Base-by-base conservation (phyloP, 2,888 invertebrate species). In the Dasypogon diadema region DNA sequence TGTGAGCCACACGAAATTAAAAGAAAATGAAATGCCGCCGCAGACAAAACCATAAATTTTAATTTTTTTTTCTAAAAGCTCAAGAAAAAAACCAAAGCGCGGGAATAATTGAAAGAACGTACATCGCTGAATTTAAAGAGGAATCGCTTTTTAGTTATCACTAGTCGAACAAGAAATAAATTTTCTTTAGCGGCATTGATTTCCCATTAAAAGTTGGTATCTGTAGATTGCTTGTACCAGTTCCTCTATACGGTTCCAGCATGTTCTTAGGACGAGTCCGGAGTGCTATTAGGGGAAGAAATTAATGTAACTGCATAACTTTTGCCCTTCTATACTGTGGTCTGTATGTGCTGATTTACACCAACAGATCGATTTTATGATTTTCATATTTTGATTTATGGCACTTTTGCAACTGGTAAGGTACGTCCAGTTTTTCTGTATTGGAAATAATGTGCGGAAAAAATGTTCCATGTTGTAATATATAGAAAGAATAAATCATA, bases 301-400 rank as follows among this genome's bases (percentile, higher is more conserved):
- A 73, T 73, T 73, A 73, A 56, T 73, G 73, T 73, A 73, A 73
- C 56, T 73, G 73, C 73, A 73, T 73, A 73, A 73, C 73, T 73
- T 73, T 73, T 55, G 56, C 73, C 54, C 34, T 30, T 18, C 56
- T 4, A 14, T 42, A 26, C 14, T 22, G 24, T 21, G 18, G 46
- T 65, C 22, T 42, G 22, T 48, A 21, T 26, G 26, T 68, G 48
- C 24, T 16, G 34, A 54, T 70, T 22, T 70, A n/a, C 70, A 21
- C 26, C 24, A 26, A 12, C 22, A 24, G 26, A 34, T 70, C 34
- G 34, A 54, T 54, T 70, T 54, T 54, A 54, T 54, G 70, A 54
- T 70, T 70, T 70, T 70, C 70, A 70, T 70, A 51, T 70, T 70
- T 70, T 54, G 70, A 68, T 68, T 68, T 68, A 68, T 68, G 14